phyloP scores from a whole-genome alignment of 1,140 invertebrate genomes.

The Saccostrea echinata region DNA sequence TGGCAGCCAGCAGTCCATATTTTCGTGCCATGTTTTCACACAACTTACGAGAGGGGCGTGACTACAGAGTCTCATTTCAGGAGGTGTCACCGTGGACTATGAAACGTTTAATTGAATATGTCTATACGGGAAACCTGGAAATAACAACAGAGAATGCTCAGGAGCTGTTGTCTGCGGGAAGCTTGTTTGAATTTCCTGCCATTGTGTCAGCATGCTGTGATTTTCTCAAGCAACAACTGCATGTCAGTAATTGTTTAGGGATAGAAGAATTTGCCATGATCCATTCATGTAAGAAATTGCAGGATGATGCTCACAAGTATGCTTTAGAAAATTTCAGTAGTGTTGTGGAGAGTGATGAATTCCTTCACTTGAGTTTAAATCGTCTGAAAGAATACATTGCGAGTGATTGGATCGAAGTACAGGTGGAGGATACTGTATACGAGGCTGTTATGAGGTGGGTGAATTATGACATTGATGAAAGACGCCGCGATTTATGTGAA shows the following conservation, averaged over 20 bases:
- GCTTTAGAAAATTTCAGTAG: slow-evolving; percentile 78
- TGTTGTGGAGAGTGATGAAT: slow-evolving; percentile 78
- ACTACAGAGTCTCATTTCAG: slow-evolving; percentile 76
- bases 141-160: slow-evolving; percentile 80
- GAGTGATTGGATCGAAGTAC: slow-evolving; percentile 78
- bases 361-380: slow-evolving; percentile 77
- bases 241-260: slow-evolving; percentile 80
- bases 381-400: slow-evolving; percentile 74
- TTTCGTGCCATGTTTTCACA: slow-evolving; percentile 81
- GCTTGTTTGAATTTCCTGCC: slow-evolving; percentile 79
- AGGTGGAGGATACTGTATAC: slow-evolving; percentile 80
- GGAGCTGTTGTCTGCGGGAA: slow-evolving; percentile 79
- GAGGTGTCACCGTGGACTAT: slow-evolving; percentile 80
- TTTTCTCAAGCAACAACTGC: slow-evolving; percentile 79
- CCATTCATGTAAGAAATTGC: slow-evolving; percentile 77
- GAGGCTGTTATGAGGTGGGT: slow-evolving; percentile 80
- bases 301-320: slow-evolving; percentile 74
- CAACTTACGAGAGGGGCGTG: slow-evolving; percentile 78
- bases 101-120: slow-evolving; percentile 79
- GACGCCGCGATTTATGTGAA: slow-evolving; percentile 70
- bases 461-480: slow-evolving; percentile 76
- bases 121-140: slow-evolving; percentile 78
- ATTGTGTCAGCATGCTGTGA: slow-evolving; percentile 78
- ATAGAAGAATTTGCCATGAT: slow-evolving; percentile 79
- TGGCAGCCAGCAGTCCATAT: slow-evolving; percentile 80